Evolutionary conservation across 2,797 vertebrate genomes (phyloP).

Genomic region (Paedocypris micromegethes): DNA sequence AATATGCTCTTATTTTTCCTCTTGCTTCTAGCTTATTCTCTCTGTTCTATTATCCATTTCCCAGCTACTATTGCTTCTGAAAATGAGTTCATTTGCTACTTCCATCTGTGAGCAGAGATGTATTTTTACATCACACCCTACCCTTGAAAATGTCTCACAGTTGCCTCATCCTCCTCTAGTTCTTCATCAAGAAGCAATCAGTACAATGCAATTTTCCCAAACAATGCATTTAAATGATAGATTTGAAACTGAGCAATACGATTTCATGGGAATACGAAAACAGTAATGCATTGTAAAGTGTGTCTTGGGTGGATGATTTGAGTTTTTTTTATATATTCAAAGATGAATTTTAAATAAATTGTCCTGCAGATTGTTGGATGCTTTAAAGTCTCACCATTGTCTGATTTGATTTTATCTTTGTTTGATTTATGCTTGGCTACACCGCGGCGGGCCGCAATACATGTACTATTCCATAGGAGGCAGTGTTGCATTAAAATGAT

Average conservation of each 20-base stretch:
- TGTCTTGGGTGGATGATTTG: no score
- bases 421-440: no score
- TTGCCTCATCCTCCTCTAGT: conserved; percentile 4
- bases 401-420: no score
- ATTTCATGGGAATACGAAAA: no score
- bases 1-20: conserved; percentile 4
- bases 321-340: no score
- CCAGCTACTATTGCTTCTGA: not conserved
- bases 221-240: conserved; percentile 43
- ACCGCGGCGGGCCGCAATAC: conserved; percentile 7
- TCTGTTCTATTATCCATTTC: no score
- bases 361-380: no score
- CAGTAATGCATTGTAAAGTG: no score
- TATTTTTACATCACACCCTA: not conserved
- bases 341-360: no score
- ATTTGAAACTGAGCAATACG: conserved; percentile 57
- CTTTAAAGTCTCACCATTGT: no score
- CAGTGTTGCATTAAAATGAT: conserved; percentile 33
- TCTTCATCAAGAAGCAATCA: conserved; percentile 50
- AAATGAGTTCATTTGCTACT: conserved; percentile 13
- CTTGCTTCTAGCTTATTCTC: not conserved
- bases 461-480: conserved; percentile 34
- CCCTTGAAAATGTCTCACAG: not conserved
- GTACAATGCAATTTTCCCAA: conserved; percentile 56
- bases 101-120: conserved; percentile 4